Evolutionary conservation across 1,140 invertebrate genomes (phyloP).

Genomic region (Leptopilina clavipes): DNA sequence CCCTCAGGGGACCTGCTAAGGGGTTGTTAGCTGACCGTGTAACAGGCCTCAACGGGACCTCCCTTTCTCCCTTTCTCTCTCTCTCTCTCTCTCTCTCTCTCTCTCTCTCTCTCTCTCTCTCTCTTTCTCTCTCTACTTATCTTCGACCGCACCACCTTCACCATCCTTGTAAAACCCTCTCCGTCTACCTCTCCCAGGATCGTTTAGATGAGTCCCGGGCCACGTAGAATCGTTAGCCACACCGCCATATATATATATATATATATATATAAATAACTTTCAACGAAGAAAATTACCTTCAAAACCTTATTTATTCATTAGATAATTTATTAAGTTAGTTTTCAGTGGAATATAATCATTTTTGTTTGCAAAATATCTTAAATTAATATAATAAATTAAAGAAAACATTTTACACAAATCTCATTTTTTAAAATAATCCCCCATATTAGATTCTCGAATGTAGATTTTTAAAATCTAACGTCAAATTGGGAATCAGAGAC

Average conservation of each 20-base stretch:
- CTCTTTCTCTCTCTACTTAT: constrained; percentile 26
- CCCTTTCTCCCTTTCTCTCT: constrained; percentile 22
- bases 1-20: constrained; percentile 62
- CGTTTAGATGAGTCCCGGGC: constrained; percentile 38
- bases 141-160: constrained; percentile 35
- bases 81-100: too few relatives aligned
- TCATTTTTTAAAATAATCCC: too few relatives aligned
- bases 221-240: constrained; percentile 38
- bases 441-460: too few relatives aligned
- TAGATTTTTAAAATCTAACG: too few relatives aligned
- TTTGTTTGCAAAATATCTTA: too few relatives aligned
- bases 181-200: constrained; percentile 32
- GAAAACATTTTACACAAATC: too few relatives aligned
- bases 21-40: constrained; percentile 71
- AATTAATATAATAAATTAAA: too few relatives aligned
- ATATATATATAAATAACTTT: background rate
- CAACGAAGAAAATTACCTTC: too few relatives aligned
- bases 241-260: background rate
- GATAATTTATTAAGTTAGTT: too few relatives aligned
- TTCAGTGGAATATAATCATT: too few relatives aligned
- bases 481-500: too few relatives aligned
- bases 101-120: constrained; percentile 39
- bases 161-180: background rate
- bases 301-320: too few relatives aligned
- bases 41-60: constrained; percentile 68